phyloP scores from a whole-genome alignment of 2,888 invertebrate genomes.

The Sylvicola fuscatus region DNA sequence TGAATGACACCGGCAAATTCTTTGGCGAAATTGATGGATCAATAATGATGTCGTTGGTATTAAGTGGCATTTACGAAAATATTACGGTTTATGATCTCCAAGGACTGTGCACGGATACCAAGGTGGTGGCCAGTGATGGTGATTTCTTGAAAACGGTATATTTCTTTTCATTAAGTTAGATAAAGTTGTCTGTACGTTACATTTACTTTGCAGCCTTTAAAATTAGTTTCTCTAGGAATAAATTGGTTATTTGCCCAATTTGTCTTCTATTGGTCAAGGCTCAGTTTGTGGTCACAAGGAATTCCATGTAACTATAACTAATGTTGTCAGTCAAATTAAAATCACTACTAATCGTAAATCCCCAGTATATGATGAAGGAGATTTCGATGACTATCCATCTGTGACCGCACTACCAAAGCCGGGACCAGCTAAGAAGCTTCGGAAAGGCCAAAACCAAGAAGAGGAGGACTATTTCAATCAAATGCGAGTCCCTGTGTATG shows the following conservation, averaged over 20 bases:
- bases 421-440: conserved; percentile 9
- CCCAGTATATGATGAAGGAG: conserved; percentile 19
- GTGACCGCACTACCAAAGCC: conserved; percentile 12
- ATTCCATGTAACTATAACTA: conserved; percentile 17
- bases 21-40: conserved; percentile 66
- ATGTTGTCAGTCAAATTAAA: conserved; percentile 12
- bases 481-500: conserved; percentile 16
- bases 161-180: no score
- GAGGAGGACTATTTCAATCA: conserved; percentile 24
- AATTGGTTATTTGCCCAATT: conserved; percentile 26
- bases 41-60: conserved; percentile 54
- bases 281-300: conserved; percentile 21
- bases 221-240: conserved; percentile 17
- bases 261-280: conserved; percentile 18
- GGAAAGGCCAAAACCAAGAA: conserved; percentile 17
- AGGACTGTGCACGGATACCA: conserved; percentile 41
- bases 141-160: conserved; percentile 20
- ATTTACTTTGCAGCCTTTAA: conserved; percentile 22
- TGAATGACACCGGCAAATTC: conserved; percentile 55
- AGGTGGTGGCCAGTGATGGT: conserved; percentile 18
- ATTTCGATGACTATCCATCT: conserved; percentile 26
- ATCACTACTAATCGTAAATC: conserved; percentile 14
- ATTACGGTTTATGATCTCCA: conserved; percentile 73
- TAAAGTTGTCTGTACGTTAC: not conserved
- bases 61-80: conserved; percentile 46